A percentile compares a stretch with the other conserved stretches of the same genome.
Evolutionary conservation across 2,797 vertebrate species (phyloP).

Genomic region (Trichosurus vulpecula): DNA sequence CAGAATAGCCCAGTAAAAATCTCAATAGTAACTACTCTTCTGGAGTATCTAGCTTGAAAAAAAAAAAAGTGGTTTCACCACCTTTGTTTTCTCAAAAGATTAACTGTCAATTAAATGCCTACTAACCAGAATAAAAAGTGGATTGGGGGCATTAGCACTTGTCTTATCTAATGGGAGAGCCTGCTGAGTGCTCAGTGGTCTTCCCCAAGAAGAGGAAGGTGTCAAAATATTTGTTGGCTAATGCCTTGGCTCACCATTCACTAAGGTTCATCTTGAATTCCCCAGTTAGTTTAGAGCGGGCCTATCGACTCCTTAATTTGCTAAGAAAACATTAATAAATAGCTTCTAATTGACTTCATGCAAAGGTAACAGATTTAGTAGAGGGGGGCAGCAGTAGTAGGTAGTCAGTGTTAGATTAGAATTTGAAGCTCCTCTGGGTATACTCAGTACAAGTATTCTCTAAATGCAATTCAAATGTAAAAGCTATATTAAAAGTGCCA

Average conservation of each 20-base stretch:
- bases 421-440: conserved; percentile 62
- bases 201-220: conserved; percentile 73
- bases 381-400: conserved; percentile 43
- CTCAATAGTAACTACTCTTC: conserved; percentile 12
- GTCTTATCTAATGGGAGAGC: conserved; percentile 76
- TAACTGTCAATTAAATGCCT: conserved; percentile 78
- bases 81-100: conserved; percentile 81
- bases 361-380: conserved; percentile 74
- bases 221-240: conserved; percentile 86
- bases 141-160: conserved; percentile 81
- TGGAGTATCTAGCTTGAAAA: conserved; percentile 33
- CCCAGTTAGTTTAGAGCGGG: conserved; percentile 72
- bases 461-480: conserved; percentile 58
- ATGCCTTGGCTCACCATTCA: conserved; percentile 73
- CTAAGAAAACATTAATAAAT: conserved; percentile 82
- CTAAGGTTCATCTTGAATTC: conserved; percentile 70
- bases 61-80: conserved; percentile 55
- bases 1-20: conserved; percentile 6
- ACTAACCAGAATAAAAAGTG: conserved; percentile 75
- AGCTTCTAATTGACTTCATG: conserved; percentile 83
- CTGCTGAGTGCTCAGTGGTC: conserved; percentile 82
- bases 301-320: conserved; percentile 80
- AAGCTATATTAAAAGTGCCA: conserved; percentile 71
- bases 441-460: conserved; percentile 66
- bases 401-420: conserved; percentile 51